phyloP scores from a whole-genome alignment of 2,797 vertebrate species.

The Eospalax fontanierii region DNA sequence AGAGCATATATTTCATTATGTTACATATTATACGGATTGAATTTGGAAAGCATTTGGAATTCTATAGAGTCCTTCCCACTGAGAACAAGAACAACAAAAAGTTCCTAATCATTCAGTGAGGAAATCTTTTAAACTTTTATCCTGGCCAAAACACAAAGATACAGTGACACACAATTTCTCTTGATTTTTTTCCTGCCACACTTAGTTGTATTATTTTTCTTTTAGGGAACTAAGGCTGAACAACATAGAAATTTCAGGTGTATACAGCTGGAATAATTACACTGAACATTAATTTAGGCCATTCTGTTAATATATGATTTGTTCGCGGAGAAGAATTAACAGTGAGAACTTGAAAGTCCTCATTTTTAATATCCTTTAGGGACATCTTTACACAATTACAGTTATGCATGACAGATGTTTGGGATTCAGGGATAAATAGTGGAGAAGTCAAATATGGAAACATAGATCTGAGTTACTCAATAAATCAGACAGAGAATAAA shows the following conservation, averaged over 20 bases:
- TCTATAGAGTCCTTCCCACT: background rate
- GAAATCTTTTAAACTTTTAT: background rate
- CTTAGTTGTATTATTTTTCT: background rate
- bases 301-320: background rate
- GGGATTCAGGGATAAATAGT: background rate
- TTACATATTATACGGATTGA: background rate
- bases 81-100: background rate
- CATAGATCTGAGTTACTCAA: conserved; percentile 52
- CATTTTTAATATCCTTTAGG: conserved; percentile 6
- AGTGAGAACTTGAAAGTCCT: conserved; percentile 18
- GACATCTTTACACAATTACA: conserved; percentile 63
- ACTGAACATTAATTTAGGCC: background rate
- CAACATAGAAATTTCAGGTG: conserved; percentile 16
- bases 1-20: conserved; percentile 12
- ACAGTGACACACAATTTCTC: background rate
- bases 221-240: background rate
- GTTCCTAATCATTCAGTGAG: background rate
- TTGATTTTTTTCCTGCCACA: background rate
- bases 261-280: conserved; percentile 19
- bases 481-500: conserved; percentile 17
- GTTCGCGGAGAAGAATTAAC: background rate
- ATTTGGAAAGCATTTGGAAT: conserved; percentile 54
- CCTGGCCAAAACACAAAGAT: background rate
- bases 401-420: conserved; percentile 58
- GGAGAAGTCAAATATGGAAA: conserved; percentile 71